Percentiles rank a stretch among this genome's conserved stretches.
Conservation (phyloP, 1,140 invertebrate genomes). For the Drosophila prosaltans region DNA sequence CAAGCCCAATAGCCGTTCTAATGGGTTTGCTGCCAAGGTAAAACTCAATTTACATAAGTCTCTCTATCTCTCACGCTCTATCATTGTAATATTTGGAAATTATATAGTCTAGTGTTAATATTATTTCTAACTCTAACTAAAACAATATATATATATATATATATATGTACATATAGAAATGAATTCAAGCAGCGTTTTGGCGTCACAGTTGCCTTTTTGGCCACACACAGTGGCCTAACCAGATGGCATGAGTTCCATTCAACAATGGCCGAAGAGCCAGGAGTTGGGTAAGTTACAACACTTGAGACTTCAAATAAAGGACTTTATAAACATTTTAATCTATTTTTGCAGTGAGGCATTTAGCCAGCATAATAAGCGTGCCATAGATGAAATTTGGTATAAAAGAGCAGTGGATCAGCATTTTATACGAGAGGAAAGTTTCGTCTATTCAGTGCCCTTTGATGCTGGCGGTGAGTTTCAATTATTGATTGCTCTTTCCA, state of each 20-base stretch:
- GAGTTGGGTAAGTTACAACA: conserved; percentile 60
- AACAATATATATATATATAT: no score
- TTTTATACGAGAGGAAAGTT: conserved; percentile 90
- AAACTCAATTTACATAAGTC: conserved; percentile 70
- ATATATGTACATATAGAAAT: conserved; percentile 84
- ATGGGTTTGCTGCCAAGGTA: conserved; percentile 93
- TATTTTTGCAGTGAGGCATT: conserved; percentile 83
- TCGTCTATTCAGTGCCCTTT: conserved; percentile 94
- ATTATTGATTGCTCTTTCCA: background rate
- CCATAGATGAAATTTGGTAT: conserved; percentile 97
- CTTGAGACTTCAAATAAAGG: background rate
- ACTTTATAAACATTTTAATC: background rate
- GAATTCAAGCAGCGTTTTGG: conserved; percentile 93
- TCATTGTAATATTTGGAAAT: conserved; percentile 19
- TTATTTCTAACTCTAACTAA: no score
- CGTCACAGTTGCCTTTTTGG: conserved; percentile 92
- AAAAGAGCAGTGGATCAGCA: conserved; percentile 95
- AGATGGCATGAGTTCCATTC: conserved; percentile 91
- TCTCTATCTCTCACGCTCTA: conserved; percentile 23
- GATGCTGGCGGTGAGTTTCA: conserved; percentile 83
- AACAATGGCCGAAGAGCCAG: conserved; percentile 70
- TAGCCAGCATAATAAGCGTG: conserved; percentile 87
- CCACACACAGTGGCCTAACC: conserved; percentile 94
- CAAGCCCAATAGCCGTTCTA: conserved; percentile 91
- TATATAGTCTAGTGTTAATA: conserved; percentile 13